Evolutionary conservation across 2,888 invertebrate genomes (phyloP).

Genomic region (Platynereis dumerilii): DNA sequence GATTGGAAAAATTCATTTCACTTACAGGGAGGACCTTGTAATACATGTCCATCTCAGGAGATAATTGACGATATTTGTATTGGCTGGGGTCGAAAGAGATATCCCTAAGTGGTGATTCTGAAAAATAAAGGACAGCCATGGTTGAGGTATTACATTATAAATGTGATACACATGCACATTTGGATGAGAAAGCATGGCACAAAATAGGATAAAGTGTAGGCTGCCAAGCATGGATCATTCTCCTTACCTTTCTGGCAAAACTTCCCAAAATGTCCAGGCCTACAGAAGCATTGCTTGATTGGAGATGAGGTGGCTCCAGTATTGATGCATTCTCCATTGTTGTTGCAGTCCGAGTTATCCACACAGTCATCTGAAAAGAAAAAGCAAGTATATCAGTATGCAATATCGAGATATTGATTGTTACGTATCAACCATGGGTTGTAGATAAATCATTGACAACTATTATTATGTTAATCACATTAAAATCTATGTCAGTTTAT

Average conservation of each 20-base stretch:
- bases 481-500: too few relatives aligned
- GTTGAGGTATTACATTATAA: too few relatives aligned
- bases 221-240: too few relatives aligned
- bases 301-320: constrained; percentile 82
- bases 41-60: constrained; percentile 79
- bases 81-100: constrained; percentile 12
- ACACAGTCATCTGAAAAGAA: constrained; percentile 77
- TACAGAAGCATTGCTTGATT: constrained; percentile 85
- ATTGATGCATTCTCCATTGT: constrained; percentile 81
- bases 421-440: too few relatives aligned
- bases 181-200: too few relatives aligned
- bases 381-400: too few relatives aligned
- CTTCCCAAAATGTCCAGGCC: constrained; percentile 85
- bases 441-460: too few relatives aligned
- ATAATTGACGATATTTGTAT: constrained; percentile 76
- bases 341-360: constrained; percentile 84
- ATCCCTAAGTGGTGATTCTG: constrained; percentile 15
- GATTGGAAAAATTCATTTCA: background rate
- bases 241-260: constrained; percentile 79
- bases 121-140: background rate
- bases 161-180: too few relatives aligned
- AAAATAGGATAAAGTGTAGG: too few relatives aligned
- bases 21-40: constrained; percentile 80
- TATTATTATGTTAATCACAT: constrained; percentile 1
- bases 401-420: too few relatives aligned